Conservation (phyloP, 2,888 invertebrate species). For the Metopia argyrocephala region DNA sequence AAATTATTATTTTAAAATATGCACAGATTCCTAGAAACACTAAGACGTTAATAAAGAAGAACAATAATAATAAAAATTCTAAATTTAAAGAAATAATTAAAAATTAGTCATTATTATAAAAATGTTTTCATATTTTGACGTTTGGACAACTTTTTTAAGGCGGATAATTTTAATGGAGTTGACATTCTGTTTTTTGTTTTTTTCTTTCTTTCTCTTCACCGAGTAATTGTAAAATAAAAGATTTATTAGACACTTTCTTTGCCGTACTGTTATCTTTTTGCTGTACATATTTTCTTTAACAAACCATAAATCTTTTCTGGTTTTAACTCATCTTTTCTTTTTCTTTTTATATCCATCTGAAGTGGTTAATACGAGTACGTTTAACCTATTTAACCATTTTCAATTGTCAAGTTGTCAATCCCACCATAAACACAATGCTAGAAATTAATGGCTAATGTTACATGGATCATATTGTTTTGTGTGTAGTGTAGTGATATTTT, state of each 20-base stretch:
- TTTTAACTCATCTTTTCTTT: conserved; percentile 16
- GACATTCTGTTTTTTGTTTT: background rate
- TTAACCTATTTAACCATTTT: conserved; percentile 60
- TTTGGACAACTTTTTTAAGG: too few species aligned
- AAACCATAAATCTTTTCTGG: conserved; percentile 23
- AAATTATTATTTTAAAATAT: too few species aligned
- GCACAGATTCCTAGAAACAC: background rate
- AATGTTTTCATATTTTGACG: too few species aligned
- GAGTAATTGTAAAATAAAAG: too few species aligned
- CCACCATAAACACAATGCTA: background rate
- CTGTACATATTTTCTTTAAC: conserved; percentile 42
- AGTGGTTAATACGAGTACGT: conserved; percentile 5
- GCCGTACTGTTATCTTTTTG: too few species aligned
- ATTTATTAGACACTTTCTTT: too few species aligned
- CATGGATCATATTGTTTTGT: too few species aligned
- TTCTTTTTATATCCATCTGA: conserved; percentile 9
- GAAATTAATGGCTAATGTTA: background rate
- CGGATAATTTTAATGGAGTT: too few species aligned
- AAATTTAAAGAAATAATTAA: background rate
- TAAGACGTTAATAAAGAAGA: background rate
- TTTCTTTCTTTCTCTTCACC: background rate
- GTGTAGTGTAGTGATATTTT: too few species aligned
- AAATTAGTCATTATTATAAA: background rate
- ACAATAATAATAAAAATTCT: background rate
- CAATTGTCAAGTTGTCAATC: conserved; percentile 27